A percentile compares a stretch with the other conserved stretches of the same genome.
Evolutionary conservation across 2,888 invertebrate genomes (phyloP).

Genomic region (Onchidella celtica): DNA sequence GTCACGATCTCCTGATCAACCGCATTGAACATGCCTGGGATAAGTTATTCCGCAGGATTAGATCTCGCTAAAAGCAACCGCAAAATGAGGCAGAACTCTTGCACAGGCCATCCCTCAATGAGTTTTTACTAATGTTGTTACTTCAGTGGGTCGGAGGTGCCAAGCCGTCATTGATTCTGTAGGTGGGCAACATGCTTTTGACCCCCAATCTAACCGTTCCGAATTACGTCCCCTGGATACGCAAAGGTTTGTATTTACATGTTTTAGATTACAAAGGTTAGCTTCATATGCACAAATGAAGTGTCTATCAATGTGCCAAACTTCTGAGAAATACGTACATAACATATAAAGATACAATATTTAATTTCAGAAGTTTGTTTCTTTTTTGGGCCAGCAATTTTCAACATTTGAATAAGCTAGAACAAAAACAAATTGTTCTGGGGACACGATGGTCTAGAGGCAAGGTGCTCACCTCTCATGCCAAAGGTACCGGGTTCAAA

Average conservation of each 20-base stretch:
- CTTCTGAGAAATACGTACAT: not conserved
- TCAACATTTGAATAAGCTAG: no score
- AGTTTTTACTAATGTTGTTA: no score
- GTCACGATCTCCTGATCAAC: not conserved
- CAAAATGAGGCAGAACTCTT: not conserved
- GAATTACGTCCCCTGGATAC: not conserved
- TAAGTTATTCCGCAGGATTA: not conserved
- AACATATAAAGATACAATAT: not conserved
- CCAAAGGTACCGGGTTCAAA: no score
- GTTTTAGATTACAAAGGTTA: not conserved
- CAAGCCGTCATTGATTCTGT: not conserved
- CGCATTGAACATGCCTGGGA: not conserved
- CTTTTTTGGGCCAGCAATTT: not conserved
- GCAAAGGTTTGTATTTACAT: not conserved
- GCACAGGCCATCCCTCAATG: no score
- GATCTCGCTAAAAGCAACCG: not conserved
- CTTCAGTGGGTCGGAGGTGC: not conserved
- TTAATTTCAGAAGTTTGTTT: not conserved
- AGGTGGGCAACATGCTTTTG: not conserved
- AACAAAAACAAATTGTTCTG: no score
- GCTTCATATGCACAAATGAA: not conserved
- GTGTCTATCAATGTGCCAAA: not conserved
- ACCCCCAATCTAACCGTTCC: not conserved
- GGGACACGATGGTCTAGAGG: no score
- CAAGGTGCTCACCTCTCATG: no score